A percentile compares a stretch with the other conserved stretches of the same genome.
Evolutionary conservation across 2,113 vertebrate genomes (phyloP).

Genomic region (Rhodinocichla rosea): DNA sequence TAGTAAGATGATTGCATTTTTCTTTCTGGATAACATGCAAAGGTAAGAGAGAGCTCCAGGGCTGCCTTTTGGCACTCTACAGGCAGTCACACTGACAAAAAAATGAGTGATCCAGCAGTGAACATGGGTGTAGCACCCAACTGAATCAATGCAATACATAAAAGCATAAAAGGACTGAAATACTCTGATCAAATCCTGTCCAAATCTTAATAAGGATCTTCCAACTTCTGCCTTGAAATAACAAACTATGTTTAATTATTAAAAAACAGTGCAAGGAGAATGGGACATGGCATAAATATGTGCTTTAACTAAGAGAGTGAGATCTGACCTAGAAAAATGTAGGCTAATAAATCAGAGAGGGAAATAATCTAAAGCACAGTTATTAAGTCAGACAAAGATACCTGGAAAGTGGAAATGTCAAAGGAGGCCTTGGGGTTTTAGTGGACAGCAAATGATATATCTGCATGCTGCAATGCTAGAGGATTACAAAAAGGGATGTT

Average conservation of each 20-base stretch:
- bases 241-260: not conserved
- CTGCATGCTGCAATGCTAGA: not conserved
- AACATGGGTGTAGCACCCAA: not conserved
- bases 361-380: slow-evolving; percentile 50
- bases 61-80: not conserved
- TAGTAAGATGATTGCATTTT: not conserved
- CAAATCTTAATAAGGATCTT: not conserved
- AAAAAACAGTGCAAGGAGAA: not conserved
- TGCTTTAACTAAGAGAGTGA: not conserved
- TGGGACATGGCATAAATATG: not conserved
- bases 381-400: slow-evolving; percentile 52
- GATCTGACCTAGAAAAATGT: slow-evolving; percentile 27
- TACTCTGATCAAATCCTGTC: not conserved
- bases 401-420: slow-evolving; percentile 53
- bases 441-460: slow-evolving; percentile 27
- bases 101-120: not conserved
- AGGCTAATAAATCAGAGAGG: slow-evolving; percentile 42
- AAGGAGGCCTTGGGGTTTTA: slow-evolving; percentile 37
- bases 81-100: not conserved
- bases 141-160: not conserved
- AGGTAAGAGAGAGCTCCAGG: not conserved
- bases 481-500: slow-evolving; percentile 17
- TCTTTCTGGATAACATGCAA: not conserved
- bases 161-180: not conserved
- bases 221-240: not conserved